A percentile compares a stretch with the other conserved stretches of the same genome.
Conservation (phyloP, 2,888 invertebrate species). For the Seira ritae region DNA sequence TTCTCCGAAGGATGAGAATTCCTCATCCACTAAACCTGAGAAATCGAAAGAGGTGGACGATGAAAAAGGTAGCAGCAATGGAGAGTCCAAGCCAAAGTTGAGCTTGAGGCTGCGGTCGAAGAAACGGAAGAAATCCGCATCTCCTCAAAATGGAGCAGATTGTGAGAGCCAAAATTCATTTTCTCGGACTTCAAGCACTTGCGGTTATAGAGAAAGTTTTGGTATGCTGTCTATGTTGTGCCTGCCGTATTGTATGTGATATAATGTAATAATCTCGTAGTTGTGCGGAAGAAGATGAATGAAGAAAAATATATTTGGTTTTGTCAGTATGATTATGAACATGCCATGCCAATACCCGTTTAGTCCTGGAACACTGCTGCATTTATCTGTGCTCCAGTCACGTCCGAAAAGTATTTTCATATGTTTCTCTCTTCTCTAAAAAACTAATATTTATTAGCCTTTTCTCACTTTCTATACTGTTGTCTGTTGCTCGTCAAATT, state of each 20-base stretch:
- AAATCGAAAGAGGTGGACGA: slow-evolving; percentile 53
- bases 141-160: slow-evolving; percentile 72
- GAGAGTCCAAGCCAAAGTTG: slow-evolving; percentile 61
- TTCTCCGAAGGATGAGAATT: slow-evolving; percentile 68
- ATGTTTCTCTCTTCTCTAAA: neutral
- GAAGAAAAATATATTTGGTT: too few relatives aligned
- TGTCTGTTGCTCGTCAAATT: too few relatives aligned
- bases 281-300: too few relatives aligned
- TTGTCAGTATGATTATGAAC: neutral
- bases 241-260: slow-evolving; percentile 48
- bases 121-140: slow-evolving; percentile 69
- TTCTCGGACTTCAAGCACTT: slow-evolving; percentile 90
- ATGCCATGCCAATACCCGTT: neutral
- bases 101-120: slow-evolving; percentile 69
- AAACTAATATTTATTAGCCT: neutral
- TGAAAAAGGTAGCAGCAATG: slow-evolving; percentile 61
- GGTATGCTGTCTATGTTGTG: slow-evolving; percentile 74
- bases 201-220: slow-evolving; percentile 87
- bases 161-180: slow-evolving; percentile 79
- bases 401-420: slow-evolving; percentile 3
- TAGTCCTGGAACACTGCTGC: slow-evolving; percentile 7
- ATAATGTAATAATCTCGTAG: too few relatives aligned
- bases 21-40: slow-evolving; percentile 35
- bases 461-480: neutral
- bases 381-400: slow-evolving; percentile 11